phyloP scores from a whole-genome alignment of 2,888 invertebrate genomes.

The Muschampia plurimacula region DNA sequence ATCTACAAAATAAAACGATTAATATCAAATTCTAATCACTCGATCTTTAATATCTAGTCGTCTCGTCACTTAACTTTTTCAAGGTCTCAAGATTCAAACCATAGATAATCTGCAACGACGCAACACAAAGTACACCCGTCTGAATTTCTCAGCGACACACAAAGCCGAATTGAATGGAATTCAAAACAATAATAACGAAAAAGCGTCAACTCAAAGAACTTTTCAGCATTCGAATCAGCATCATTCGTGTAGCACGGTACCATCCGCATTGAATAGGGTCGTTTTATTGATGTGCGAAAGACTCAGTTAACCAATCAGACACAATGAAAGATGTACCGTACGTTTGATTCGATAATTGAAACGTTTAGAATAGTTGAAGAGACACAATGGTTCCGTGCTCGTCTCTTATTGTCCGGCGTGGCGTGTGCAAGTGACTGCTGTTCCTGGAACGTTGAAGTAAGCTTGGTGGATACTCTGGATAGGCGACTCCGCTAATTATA shows the following conservation, averaged over 20 bases:
- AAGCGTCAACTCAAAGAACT: slow-evolving; percentile 21
- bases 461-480: slow-evolving; percentile 35
- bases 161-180: slow-evolving; percentile 11
- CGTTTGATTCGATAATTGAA: slow-evolving; percentile 39
- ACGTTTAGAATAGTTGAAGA: slow-evolving; percentile 37
- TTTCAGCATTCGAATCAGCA: slow-evolving; percentile 21
- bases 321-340: slow-evolving; percentile 37
- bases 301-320: slow-evolving; percentile 30
- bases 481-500: slow-evolving; percentile 59
- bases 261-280: slow-evolving; percentile 39
- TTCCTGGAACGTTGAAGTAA: slow-evolving; percentile 55
- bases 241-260: slow-evolving; percentile 13
- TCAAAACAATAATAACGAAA: slow-evolving; percentile 29
- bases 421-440: slow-evolving; percentile 43
- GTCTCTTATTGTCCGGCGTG: slow-evolving; percentile 39
- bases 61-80: not conserved
- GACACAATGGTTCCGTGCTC: slow-evolving; percentile 20
- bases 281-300: slow-evolving; percentile 43
- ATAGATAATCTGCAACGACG: not conserved
- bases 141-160: not conserved
- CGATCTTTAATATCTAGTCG: not conserved
- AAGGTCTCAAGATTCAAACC: not conserved
- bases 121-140: not conserved
- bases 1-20: slow-evolving; percentile 10
- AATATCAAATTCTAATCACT: not conserved